Evolutionary conservation across 2,797 vertebrate genomes (phyloP), one percentile per base, ranked within the genome.

Genomic region (Telmatherina bonti): DNA sequence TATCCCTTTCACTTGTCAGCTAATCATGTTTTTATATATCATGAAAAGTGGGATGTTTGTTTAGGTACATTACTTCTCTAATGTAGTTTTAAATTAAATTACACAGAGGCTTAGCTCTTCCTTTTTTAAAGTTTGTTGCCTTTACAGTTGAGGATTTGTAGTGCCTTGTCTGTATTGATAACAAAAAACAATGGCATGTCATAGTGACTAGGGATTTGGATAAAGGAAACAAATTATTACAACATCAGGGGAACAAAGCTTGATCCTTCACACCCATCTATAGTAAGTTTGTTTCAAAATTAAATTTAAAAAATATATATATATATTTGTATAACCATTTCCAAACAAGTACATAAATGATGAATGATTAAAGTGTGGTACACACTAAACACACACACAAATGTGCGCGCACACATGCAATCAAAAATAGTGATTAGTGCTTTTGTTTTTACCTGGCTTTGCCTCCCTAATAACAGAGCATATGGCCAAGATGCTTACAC

Each of bases 111-210:
- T 87, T 76, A 78, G 67, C 72, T 74, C 51, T 53, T 74, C 2
- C 70, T n/a, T 83, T 88, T 85, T 85, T 87, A 67, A 85, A 79
- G 68, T 77, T 60, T 65, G 33, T 68, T 69, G 76, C 74, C 85
- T 89, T 85, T 89, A 83, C 90, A 87, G 86, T 79, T 35, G 52
- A 74, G 70, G 73, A 77, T 80, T 76, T 84, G 59, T 26, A 57
- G 68, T 43, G 66, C 49, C 64, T 62, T 63, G 65, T 82, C 78
- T 78, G 68, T 79, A 77, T n/a, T n/a, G n/a, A n/a, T n/a, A n/a
- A n/a, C n/a, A n/a, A n/a, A n/a, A n/a, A n/a, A 72, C 70, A 79
- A 55, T 72, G 62, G 70, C 78, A 81, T 79, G 78, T 83, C 86
- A 88, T 88, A 75, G 82, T 83, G 69, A 81, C 85, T 58, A 66